Base-by-base conservation (phyloP, 2,113 vertebrate species). In the Poecile atricapillus region DNA sequence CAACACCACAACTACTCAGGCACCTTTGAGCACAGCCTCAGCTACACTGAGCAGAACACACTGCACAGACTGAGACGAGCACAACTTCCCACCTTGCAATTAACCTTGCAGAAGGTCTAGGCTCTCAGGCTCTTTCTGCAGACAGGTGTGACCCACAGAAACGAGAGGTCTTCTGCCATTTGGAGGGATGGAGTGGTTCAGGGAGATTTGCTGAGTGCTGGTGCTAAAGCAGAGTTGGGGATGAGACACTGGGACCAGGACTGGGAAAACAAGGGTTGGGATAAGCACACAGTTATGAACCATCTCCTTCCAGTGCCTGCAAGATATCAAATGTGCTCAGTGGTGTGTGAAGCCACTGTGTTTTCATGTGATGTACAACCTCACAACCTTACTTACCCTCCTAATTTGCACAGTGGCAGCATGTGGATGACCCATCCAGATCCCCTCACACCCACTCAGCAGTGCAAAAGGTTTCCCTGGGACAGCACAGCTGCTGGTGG, bases 391-490 rank as follows among this genome's bases (percentile, higher is more conserved):
- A 20, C 53, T 58, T 9, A 0, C 18, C 18, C 41, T 70, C 39
- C 13, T 52, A 27, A 47, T 55, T 24, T 59, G 17, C 20, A 3
- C 4, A 25, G 65, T 39, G 68, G 39, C 23, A 49, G 13, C 56
- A 63, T 1, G 0, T 30, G 41, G 39, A 31, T 73, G 10, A 69
- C 35, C 9, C 1, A 3, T 10, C 6, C 52, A n/a, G 39, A 30
- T 22, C 25, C 27, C 27, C 28, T 79, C 35, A 25, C 11, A 23
- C 8, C 25, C 16, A 5, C 43, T 41, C 2, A 2, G 44, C 2
- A 20, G 43, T 23, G 55, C 1, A 2, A 46, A 47, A 68, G 10
- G 43, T 35, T 58, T 43, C 23, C 21, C 30, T 7, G 39, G 46
- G 39, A 18, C 30, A 77, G 30, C 1, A 0, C 19, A 70, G 46